A percentile compares a stretch with the other conserved stretches of the same genome.
Evolutionary conservation across 2,113 vertebrate species (phyloP).

Genomic region (Dromaius novaehollandiae): DNA sequence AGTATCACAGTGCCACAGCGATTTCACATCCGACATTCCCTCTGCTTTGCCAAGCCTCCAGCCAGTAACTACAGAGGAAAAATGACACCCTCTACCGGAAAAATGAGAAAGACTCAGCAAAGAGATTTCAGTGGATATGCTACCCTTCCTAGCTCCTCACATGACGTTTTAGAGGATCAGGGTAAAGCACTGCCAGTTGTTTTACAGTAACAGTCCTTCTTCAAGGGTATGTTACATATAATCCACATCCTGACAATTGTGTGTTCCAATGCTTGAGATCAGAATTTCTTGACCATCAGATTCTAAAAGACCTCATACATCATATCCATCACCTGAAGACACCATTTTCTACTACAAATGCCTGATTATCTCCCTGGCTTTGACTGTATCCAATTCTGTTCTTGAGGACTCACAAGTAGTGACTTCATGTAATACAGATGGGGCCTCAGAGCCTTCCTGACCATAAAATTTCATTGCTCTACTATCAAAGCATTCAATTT

Average conservation of each 20-base stretch:
- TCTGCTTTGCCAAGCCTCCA: not conserved
- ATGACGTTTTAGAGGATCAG: not conserved
- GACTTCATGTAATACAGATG: not conserved
- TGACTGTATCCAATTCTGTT: not conserved
- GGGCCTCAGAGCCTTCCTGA: not conserved
- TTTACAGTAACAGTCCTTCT: not conserved
- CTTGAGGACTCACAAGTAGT: not conserved
- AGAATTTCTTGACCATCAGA: not conserved
- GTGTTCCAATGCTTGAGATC: not conserved
- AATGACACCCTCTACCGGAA: not conserved
- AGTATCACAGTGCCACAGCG: not conserved
- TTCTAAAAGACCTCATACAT: not conserved
- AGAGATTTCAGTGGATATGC: not conserved
- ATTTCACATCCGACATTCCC: not conserved
- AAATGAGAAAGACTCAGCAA: not conserved
- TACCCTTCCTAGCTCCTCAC: not conserved
- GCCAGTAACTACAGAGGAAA: not conserved
- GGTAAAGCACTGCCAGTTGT: not conserved
- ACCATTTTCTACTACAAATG: not conserved
- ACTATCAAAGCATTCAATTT: not conserved
- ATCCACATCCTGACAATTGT: rapidly evolving
- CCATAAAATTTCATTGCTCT: not conserved
- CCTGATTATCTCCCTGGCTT: not conserved
- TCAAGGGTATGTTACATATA: not conserved
- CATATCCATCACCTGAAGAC: not conserved